Evolutionary conservation across 1,140 invertebrate genomes (phyloP).

Genomic region (Atta colombica): DNA sequence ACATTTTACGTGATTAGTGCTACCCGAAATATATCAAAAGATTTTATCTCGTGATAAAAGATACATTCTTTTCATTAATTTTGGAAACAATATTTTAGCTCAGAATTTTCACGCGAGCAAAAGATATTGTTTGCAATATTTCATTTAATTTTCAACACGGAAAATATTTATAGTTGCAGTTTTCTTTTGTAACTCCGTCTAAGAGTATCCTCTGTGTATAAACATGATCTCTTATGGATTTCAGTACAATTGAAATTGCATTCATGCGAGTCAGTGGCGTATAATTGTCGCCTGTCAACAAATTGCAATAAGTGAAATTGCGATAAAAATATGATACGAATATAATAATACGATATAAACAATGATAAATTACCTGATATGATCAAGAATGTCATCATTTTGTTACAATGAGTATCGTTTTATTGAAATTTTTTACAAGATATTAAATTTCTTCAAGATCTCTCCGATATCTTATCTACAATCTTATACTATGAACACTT

Average conservation of each 20-base stretch:
- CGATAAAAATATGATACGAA: conserved; percentile 6
- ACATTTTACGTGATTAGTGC: conserved; percentile 31
- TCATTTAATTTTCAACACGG: neutral
- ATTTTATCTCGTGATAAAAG: conserved; percentile 42
- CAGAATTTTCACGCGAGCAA: neutral
- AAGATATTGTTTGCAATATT: neutral
- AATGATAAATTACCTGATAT: neutral
- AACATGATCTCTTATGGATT: conserved; percentile 67
- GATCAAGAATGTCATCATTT: conserved; percentile 3
- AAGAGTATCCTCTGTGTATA: conserved; percentile 52
- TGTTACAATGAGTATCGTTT: conserved; percentile 19
- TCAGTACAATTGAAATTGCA: conserved; percentile 34
- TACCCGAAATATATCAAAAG: conserved; percentile 31
- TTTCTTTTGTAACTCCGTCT: conserved; percentile 6
- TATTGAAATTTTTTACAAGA: neutral
- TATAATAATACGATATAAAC: neutral
- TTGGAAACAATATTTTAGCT: neutral
- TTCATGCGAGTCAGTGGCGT: conserved; percentile 14
- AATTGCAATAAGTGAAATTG: conserved; percentile 10
- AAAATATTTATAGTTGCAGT: conserved; percentile 18
- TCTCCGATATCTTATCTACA: conserved; percentile 12
- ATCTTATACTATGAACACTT: conserved; percentile 3
- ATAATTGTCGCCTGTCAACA: conserved; percentile 30
- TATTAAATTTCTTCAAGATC: conserved; percentile 15
- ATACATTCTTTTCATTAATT: conserved; percentile 17